These are phyloP conservation scores for Cotesia vestalis DNA, from an alignment of 1,140 invertebrate genomes.

Conservation along the genomic window DNA sequence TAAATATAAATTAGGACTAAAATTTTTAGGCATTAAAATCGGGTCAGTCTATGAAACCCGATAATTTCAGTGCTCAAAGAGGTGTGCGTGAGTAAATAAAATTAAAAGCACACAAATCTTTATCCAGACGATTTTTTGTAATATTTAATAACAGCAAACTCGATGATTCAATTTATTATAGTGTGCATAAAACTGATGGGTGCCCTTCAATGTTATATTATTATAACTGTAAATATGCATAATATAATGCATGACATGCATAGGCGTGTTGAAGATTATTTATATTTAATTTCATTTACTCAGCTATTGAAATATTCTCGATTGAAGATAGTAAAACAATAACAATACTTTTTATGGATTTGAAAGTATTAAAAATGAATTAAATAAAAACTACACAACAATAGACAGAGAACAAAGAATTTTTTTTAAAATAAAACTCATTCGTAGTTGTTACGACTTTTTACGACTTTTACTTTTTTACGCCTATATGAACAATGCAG, in stretches of 20 bases:
- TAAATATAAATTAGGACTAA: too few relatives aligned
- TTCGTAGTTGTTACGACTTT: too few relatives aligned
- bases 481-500: too few relatives aligned
- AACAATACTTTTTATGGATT: not conserved
- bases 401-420: too few relatives aligned
- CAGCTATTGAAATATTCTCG: not conserved
- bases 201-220: not conserved
- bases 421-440: too few relatives aligned
- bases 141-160: not conserved
- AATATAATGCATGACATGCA: conserved; percentile 11
- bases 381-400: too few relatives aligned
- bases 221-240: conserved; percentile 4
- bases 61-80: not conserved
- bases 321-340: not conserved
- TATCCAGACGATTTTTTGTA: not conserved
- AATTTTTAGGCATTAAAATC: not conserved
- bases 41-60: conserved; percentile 8
- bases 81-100: too few relatives aligned
- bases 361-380: too few relatives aligned
- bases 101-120: not conserved
- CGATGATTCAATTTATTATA: not conserved
- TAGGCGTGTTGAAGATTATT: conserved; percentile 3
- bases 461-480: too few relatives aligned
- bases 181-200: not conserved
- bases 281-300: not conserved